These are phyloP conservation scores for Platysternon megacephalum DNA, from an alignment of 2,113 vertebrate genomes.

Conservation along the genomic window DNA sequence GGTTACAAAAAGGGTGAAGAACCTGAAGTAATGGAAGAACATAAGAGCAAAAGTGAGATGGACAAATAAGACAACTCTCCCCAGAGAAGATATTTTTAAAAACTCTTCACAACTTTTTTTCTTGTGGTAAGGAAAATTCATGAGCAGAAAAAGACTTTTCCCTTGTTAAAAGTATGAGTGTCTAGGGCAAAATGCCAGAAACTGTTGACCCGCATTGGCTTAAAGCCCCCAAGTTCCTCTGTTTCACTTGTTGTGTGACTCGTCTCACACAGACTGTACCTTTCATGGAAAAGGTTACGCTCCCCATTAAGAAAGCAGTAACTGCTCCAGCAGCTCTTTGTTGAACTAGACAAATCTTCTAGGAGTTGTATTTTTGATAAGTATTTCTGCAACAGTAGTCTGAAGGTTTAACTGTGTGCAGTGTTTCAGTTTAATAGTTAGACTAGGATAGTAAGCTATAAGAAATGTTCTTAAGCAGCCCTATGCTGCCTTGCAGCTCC, in stretches of 20 bases:
- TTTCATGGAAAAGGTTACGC: conserved; percentile 43
- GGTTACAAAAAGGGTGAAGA: not conserved
- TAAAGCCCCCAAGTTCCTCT: not conserved
- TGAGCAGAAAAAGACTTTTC: not conserved
- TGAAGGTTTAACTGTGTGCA: conserved; percentile 75
- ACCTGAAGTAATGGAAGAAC: not conserved
- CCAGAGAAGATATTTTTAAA: not conserved
- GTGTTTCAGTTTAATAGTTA: conserved; percentile 78
- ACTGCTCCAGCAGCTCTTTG: conserved; percentile 71
- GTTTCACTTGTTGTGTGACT: not conserved
- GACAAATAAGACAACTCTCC: not conserved
- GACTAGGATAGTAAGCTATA: conserved; percentile 62
- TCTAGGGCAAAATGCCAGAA: not conserved
- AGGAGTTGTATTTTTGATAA: conserved; percentile 73
- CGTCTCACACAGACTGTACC: not conserved
- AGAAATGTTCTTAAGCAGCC: conserved; percentile 72
- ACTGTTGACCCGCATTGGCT: not conserved
- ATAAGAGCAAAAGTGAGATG: not conserved
- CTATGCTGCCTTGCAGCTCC: conserved; percentile 57
- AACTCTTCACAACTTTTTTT: not conserved
- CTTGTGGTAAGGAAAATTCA: not conserved
- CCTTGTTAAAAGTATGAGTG: not conserved
- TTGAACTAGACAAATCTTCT: conserved; percentile 73
- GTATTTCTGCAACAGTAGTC: conserved; percentile 70
- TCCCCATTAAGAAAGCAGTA: conserved; percentile 68